Evolutionary conservation across 2,797 vertebrate species (phyloP).

Genomic region (Peromyscus eremicus): DNA sequence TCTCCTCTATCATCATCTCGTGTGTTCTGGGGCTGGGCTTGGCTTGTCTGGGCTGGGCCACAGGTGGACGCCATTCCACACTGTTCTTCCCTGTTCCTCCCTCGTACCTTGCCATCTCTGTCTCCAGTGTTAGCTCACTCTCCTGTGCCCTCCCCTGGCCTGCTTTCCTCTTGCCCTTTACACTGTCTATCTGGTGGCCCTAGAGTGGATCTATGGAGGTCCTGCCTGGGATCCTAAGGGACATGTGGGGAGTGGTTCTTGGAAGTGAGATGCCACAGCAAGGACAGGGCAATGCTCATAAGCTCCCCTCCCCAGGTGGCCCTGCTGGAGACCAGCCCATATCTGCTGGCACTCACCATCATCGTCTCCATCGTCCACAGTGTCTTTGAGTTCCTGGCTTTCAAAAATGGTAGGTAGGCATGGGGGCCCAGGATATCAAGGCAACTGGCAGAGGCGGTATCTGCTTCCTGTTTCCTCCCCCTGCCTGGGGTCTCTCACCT

Average conservation of each 20-base stretch:
- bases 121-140: rapidly evolving
- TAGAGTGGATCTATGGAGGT: background rate
- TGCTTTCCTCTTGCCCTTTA: background rate
- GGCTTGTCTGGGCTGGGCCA: background rate
- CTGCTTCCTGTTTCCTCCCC: background rate
- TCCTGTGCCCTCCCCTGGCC: background rate
- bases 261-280: background rate
- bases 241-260: no score
- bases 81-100: background rate
- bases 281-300: background rate
- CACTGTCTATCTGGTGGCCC: background rate
- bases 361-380: constrained; percentile 97
- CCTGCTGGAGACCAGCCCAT: constrained; percentile 97
- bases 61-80: background rate
- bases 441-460: rapidly evolving
- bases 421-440: background rate
- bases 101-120: no score
- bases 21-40: background rate
- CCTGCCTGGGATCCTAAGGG: background rate
- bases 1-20: no score
- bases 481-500: background rate
- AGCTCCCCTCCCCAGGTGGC: constrained; percentile 90
- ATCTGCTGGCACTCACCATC: constrained; percentile 96
- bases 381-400: constrained; percentile 97
- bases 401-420: constrained; percentile 97